phyloP scores from a whole-genome alignment of 2,888 invertebrate species.

The Ophioninae sp. region DNA sequence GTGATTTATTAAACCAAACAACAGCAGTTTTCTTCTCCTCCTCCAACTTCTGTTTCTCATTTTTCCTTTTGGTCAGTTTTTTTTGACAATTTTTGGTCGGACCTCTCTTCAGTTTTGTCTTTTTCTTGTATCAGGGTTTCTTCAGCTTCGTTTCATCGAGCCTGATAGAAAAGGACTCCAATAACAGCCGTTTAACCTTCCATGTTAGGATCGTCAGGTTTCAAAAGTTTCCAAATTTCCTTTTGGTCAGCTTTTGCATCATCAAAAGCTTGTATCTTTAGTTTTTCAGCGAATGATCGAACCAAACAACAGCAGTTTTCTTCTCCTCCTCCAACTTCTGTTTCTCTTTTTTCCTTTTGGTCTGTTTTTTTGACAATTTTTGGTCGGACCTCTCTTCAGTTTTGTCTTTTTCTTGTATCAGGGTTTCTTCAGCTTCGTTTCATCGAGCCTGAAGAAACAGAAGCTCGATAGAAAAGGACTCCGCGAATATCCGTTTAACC shows the following conservation, averaged over 20 bases:
- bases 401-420: neutral
- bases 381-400: neutral
- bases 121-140: too few species aligned
- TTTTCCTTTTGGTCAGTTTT: too few species aligned
- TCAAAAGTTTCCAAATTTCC: too few species aligned
- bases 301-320: conserved; percentile 2
- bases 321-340: neutral
- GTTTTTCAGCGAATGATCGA: conserved; percentile 63
- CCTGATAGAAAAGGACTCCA: too few species aligned
- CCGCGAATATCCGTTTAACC: too few species aligned
- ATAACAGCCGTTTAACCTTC: too few species aligned
- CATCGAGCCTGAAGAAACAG: neutral
- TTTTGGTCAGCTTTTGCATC: too few species aligned
- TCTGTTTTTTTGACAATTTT: neutral
- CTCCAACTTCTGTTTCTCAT: neutral
- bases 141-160: neutral
- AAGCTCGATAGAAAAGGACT: conserved; percentile 20
- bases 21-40: neutral
- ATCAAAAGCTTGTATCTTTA: conserved; percentile 49
- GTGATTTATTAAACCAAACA: conserved; percentile 59
- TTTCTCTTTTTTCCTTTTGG: too few species aligned
- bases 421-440: neutral
- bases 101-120: neutral
- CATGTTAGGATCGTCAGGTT: too few species aligned
- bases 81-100: too few species aligned